Evolutionary conservation across 2,888 invertebrate genomes (phyloP).

Genomic region (Escarpia spicata): DNA sequence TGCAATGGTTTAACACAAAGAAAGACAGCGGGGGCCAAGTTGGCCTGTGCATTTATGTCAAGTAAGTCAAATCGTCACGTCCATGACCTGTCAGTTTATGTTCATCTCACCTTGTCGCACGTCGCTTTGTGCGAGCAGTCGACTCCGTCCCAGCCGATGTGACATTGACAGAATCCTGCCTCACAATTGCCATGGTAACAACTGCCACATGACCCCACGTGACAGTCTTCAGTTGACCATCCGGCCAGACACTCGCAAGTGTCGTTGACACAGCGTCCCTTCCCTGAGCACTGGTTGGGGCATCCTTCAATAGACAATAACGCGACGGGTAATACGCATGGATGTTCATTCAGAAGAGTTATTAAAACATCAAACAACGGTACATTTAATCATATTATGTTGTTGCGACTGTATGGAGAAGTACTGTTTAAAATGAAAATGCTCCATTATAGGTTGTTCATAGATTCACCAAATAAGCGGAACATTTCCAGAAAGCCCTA

Average conservation of each 20-base stretch:
- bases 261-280: background rate
- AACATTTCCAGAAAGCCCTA: too few species aligned
- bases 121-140: constrained; percentile 20
- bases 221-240: background rate
- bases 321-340: background rate
- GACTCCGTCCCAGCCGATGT: constrained; percentile 17
- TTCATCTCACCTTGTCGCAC: background rate
- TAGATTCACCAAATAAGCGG: too few species aligned
- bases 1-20: too few species aligned
- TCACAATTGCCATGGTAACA: constrained; percentile 24
- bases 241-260: background rate
- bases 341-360: background rate
- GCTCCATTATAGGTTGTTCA: too few species aligned
- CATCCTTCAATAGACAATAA: background rate
- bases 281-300: background rate
- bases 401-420: too few species aligned
- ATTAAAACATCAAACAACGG: too few species aligned
- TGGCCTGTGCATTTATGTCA: too few species aligned
- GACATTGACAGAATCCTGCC: constrained; percentile 13
- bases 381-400: too few species aligned
- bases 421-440: too few species aligned
- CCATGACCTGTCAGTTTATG: background rate
- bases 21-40: too few species aligned
- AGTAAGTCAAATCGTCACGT: background rate
- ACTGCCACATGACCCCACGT: background rate